These are phyloP conservation scores for Bombus huntii DNA, from an alignment of 1,140 invertebrate genomes.

Conservation along the genomic window DNA sequence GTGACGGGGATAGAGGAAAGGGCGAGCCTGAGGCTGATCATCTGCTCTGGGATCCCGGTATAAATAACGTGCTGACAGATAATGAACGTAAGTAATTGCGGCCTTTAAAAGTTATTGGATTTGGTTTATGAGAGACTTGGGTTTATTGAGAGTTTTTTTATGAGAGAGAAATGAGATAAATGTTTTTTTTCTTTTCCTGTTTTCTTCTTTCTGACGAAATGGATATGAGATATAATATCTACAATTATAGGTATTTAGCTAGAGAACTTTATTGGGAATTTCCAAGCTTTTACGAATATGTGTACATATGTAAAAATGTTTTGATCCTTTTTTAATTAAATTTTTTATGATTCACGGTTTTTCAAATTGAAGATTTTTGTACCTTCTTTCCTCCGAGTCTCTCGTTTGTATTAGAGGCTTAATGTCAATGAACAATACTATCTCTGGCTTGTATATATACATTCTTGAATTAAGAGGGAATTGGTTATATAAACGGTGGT, in stretches of 20 bases:
- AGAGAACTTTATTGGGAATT: no score
- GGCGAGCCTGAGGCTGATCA: slow-evolving; percentile 85
- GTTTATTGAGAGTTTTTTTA: not conserved
- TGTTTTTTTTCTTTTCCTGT: not conserved
- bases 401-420: not conserved
- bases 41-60: slow-evolving; percentile 93
- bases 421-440: no score
- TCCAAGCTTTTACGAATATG: no score
- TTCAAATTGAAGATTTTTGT: not conserved
- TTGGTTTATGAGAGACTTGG: slow-evolving; percentile 3
- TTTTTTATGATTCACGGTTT: not conserved
- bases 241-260: no score
- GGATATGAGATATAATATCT: no score
- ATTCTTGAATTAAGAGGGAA: not conserved
- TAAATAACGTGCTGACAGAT: slow-evolving; percentile 87
- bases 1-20: slow-evolving; percentile 80
- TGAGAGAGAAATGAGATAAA: not conserved
- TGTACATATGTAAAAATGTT: not conserved
- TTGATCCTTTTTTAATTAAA: not conserved
- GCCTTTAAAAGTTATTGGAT: slow-evolving; percentile 27
- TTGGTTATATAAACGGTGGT: not conserved
- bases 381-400: not conserved
- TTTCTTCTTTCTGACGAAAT: no score
- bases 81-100: slow-evolving; percentile 86
- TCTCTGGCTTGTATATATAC: slow-evolving; percentile 2